Percentiles rank a stretch among this genome's conserved stretches.
phyloP scores from a whole-genome alignment of 2,113 vertebrate genomes.

The Chamaea fasciata region DNA sequence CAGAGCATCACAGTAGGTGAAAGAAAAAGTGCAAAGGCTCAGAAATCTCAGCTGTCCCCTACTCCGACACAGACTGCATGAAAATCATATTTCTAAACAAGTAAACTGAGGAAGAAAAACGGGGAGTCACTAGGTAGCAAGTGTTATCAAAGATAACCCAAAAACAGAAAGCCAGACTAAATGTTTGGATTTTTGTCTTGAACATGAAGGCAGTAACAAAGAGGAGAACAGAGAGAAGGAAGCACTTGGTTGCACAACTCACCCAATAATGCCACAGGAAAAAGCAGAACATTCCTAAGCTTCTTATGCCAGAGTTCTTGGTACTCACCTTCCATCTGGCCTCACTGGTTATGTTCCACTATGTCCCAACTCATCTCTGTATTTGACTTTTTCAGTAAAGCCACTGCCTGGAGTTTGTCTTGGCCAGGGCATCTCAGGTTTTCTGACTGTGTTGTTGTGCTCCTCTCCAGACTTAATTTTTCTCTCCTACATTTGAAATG shows the following conservation, averaged over 20 bases:
- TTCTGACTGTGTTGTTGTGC: neutral
- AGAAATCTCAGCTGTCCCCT: neutral
- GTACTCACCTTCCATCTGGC: neutral
- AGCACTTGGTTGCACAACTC: neutral
- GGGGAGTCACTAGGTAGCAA: neutral
- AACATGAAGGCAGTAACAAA: neutral
- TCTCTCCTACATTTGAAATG: neutral
- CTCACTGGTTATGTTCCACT: neutral
- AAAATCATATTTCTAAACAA: neutral
- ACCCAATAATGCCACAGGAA: neutral
- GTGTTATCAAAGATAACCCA: neutral
- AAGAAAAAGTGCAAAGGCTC: neutral
- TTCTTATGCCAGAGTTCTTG: neutral
- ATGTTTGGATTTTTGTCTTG: neutral
- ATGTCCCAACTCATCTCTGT: neutral
- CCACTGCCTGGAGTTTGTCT: neutral
- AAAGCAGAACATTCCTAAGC: neutral
- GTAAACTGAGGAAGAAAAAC: neutral
- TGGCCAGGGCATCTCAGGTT: neutral
- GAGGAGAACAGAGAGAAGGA: neutral
- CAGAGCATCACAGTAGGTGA: neutral
- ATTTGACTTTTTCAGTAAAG: neutral
- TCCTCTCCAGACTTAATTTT: neutral
- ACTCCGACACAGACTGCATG: neutral
- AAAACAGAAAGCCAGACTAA: neutral